phyloP scores from a whole-genome alignment of 37 sponge, comb jelly and placozoan species.

The Agelas oroides region DNA sequence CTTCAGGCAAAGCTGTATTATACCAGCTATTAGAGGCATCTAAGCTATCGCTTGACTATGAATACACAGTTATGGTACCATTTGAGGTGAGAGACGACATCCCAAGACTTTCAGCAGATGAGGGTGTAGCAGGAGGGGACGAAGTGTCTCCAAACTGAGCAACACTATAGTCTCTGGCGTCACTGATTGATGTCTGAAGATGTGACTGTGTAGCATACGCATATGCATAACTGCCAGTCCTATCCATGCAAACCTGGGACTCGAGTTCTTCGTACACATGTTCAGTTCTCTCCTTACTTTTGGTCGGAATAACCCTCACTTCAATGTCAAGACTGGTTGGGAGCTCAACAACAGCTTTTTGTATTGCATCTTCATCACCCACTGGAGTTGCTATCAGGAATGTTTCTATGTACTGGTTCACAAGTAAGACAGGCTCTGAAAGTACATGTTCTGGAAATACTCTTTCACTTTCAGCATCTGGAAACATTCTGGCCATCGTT shows the following conservation, averaged over 20 bases:
- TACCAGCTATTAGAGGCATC: too few species aligned
- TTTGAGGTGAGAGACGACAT: too few species aligned
- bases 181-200: not conserved
- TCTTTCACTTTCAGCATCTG: slow-evolving; percentile 18
- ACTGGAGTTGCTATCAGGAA: slow-evolving; percentile 9
- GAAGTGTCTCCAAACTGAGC: too few species aligned
- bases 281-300: slow-evolving; percentile 5
- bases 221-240: too few species aligned
- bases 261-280: not conserved
- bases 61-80: too few species aligned
- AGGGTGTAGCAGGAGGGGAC: too few species aligned
- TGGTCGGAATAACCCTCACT: not conserved
- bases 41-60: too few species aligned
- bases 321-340: slow-evolving; percentile 33
- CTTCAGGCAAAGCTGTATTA: too few species aligned
- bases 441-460: slow-evolving; percentile 11
- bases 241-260: not conserved
- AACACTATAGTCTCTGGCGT: not conserved
- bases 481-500: slow-evolving; percentile 1
- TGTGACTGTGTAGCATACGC: not conserved
- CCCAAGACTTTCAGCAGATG: too few species aligned
- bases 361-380: not conserved
- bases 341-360: slow-evolving; percentile 6
- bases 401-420: not conserved
- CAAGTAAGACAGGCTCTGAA: slow-evolving; percentile 34